Base-by-base conservation (phyloP, 2,113 vertebrate genomes). In the Prinia subflava region DNA sequence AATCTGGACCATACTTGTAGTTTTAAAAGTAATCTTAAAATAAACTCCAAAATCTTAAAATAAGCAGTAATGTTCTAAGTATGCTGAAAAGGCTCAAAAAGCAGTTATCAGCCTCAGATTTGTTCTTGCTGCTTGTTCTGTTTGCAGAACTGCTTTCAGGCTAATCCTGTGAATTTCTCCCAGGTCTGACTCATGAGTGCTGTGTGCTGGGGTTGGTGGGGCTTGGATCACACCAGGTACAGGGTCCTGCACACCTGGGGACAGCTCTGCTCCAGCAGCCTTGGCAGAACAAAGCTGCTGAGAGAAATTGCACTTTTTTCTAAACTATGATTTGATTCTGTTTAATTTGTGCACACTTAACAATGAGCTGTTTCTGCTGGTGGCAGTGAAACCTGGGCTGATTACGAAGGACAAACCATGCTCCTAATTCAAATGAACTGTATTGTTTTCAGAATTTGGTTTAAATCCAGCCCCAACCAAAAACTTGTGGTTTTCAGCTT, bases 31-130 rank as follows among this genome's bases (percentile, higher is more conserved):
- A 82, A 95, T 93, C 88, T 84, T 90, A 85, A 94, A 91, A 89
- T 87, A 94, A 94, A 90, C 82, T 70, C 55, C 10, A 87, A 94
- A 78, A 87, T 75, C 74, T 92, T 93, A 82, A 94, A 95, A 94
- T 59, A 96, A 85, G 35, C 7, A 1, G 39, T 67, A 79, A 82
- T 2, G 4, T 71, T 70, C 52, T 87, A 90, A 95, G 41, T 56
- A 64, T 60, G 44, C 35, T 60, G 71, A 89, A 87, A 91, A 93
- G 42, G 55, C 60, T 91, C 77, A 86, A 88, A 94, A 93, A 71
- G n/a, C 13, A 13, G 50, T 59, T 80, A 84, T 59, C 62, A 47
- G 13, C 53, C 56, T 90, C 92, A 87, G 62, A 92, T 84, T 79
- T 75, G 18, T 92, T 83, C 55, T 60, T 55, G 57, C 25, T 78